Percentiles rank a stretch among this genome's conserved stretches.
Conservation (phyloP, 2,888 invertebrate species). For the Ryuthela nishihirai region DNA sequence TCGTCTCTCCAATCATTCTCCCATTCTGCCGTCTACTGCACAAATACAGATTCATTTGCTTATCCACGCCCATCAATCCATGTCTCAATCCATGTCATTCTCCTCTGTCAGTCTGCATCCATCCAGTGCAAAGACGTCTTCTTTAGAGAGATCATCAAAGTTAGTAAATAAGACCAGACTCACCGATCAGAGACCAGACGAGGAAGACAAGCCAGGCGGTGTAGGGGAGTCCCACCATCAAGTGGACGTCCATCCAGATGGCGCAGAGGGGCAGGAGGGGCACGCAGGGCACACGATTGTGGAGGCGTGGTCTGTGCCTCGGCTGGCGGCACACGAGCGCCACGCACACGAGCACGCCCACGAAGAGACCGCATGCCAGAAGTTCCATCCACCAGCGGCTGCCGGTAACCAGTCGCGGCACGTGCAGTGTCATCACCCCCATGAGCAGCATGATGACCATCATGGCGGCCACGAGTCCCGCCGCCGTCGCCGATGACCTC, state of each 20-base stretch:
- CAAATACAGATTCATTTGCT: too few species aligned
- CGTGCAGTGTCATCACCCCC: slow-evolving; percentile 35
- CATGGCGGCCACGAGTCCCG: slow-evolving; percentile 22
- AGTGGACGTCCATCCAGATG: slow-evolving; percentile 41
- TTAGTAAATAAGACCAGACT: slow-evolving; percentile 3
- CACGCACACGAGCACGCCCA: slow-evolving; percentile 16
- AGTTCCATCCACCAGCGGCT: slow-evolving; percentile 36
- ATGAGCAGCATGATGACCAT: slow-evolving; percentile 36
- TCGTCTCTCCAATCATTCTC: too few species aligned
- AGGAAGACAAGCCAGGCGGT: slow-evolving; percentile 39
- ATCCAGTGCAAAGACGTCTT: too few species aligned
- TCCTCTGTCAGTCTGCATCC: too few species aligned
- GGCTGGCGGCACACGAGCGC: slow-evolving; percentile 35
- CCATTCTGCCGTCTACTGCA: too few species aligned
- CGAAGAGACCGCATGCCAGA: slow-evolving; percentile 19
- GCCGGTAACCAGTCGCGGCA: slow-evolving; percentile 23
- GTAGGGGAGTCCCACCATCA: slow-evolving; percentile 37
- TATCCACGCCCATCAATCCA: too few species aligned
- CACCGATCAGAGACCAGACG: slow-evolving; percentile 42
- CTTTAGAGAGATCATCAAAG: too few species aligned
- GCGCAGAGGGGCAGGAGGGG: slow-evolving; percentile 41
- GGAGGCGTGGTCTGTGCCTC: slow-evolving; percentile 19
- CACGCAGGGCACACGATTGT: slow-evolving; percentile 40
- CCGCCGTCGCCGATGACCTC: slow-evolving; percentile 22
- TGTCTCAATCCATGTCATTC: too few species aligned